Evolutionary conservation across 2,888 invertebrate species (phyloP), one percentile per base, ranked within the genome.

Genomic region (Gymnosoma rotundatum): DNA sequence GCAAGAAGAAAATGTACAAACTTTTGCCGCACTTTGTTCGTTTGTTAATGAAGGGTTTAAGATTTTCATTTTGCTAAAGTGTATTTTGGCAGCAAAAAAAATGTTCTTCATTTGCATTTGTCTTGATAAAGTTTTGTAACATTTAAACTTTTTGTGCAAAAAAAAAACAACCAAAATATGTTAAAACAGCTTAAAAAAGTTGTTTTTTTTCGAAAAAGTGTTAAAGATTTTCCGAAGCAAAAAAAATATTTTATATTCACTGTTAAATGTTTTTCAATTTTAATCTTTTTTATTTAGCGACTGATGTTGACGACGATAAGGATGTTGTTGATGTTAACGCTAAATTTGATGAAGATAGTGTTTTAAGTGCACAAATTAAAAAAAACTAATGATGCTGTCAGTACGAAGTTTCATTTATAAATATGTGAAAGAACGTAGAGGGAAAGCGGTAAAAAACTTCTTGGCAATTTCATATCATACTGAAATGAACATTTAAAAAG

Each of bases 301-400:
- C 9, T 48, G 52, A 36, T 54, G 38, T 38, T 80, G 48, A n/a
- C n/a, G 42, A 6, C 48, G 32, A 52, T 36, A 38, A 67, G 60
- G 36, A 50, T 76, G 67, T 36, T 74, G 73, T 50, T 76, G 54
- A 56, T 73, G 67, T 66, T 78, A 56, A 61, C 38, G 56, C 45
- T 54, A 63, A 69, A 67, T 70, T 78, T 78, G 67, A 79, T 79
- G 83, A 78, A 72, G 63, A 80, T 73, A 76, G 73, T 50, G 36
- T 76, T 67, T 70, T 63, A 76, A 75, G 79, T 75, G 70, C 21
- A 63, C 52, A 74, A 78, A 74, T 81, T n/a, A 78, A 58, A 45
- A 61, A 42, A 84, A 64, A 78, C 74, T 81, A 80, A 81, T 84
- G 78, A 81, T 81, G 80, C 73, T 81, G 76, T 84, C 72, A 67